A percentile compares a stretch with the other conserved stretches of the same genome.
phyloP scores from a whole-genome alignment of 2,113 vertebrate genomes.

The Strigops habroptila region DNA sequence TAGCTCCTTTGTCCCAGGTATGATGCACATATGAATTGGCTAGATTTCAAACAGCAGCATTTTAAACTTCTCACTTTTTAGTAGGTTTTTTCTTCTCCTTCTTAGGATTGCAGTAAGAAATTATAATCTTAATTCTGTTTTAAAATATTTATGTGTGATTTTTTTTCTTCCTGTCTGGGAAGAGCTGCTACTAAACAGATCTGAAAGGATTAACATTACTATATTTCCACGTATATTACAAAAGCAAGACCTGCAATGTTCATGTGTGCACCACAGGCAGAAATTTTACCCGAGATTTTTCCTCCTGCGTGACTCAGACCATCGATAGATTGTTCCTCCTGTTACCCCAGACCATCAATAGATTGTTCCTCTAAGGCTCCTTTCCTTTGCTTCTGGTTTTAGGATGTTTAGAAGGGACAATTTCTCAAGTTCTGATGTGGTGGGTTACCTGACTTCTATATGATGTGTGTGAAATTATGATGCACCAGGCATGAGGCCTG shows the following conservation, averaged over 20 bases:
- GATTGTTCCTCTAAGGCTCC: neutral
- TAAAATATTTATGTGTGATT: neutral
- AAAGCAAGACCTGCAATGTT: neutral
- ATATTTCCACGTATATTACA: neutral
- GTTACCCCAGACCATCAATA: neutral
- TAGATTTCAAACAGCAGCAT: neutral
- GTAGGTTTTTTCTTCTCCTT: neutral
- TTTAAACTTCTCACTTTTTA: neutral
- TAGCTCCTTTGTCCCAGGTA: neutral
- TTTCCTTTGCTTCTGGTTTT: neutral
- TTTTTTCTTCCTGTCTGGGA: neutral
- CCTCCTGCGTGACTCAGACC: neutral
- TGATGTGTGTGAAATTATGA: neutral
- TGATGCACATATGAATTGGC: rapidly evolving
- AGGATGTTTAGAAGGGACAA: neutral
- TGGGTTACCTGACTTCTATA: neutral
- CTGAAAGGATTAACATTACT: neutral
- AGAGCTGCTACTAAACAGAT: neutral
- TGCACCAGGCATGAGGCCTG: neutral
- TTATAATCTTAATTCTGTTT: neutral
- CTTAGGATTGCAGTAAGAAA: neutral
- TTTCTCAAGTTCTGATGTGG: neutral
- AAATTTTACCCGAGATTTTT: neutral
- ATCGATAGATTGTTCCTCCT: neutral
- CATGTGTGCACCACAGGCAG: neutral